phyloP scores from a whole-genome alignment of 2,888 invertebrate species.

The Cataglyphis livida region DNA sequence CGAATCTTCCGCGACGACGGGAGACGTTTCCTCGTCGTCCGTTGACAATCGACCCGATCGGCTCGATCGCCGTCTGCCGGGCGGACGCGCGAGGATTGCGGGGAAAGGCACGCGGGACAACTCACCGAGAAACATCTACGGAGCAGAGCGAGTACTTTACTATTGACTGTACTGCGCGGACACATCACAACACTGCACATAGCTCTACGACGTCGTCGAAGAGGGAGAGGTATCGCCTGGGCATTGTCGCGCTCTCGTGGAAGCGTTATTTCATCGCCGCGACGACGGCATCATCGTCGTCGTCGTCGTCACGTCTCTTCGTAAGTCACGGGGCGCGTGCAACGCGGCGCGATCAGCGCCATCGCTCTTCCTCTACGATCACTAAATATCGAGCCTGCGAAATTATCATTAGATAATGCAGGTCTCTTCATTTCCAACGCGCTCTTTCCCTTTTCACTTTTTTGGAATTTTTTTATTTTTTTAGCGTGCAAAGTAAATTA shows the following conservation, averaged over 20 bases:
- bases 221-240: conserved; percentile 48
- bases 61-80: background rate
- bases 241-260: conserved; percentile 58
- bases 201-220: conserved; percentile 56
- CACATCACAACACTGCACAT: conserved; percentile 75
- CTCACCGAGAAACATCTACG: conserved; percentile 85
- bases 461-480: background rate
- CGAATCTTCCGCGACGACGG: background rate
- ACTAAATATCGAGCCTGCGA: background rate
- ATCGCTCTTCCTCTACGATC: background rate
- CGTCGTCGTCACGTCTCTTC: conserved; percentile 60
- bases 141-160: conserved; percentile 78
- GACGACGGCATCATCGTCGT: conserved; percentile 41
- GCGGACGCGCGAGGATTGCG: no score
- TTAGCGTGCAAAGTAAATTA: background rate
- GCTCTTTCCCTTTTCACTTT: background rate
- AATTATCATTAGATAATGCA: background rate
- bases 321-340: conserved; percentile 67
- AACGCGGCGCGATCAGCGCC: conserved; percentile 40
- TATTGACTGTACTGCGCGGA: conserved; percentile 77
- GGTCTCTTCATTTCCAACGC: background rate
- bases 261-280: conserved; percentile 66
- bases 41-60: background rate
- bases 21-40: background rate
- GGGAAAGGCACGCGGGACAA: conserved; percentile 42